Evolutionary conservation across 1,140 invertebrate genomes (phyloP).

Genomic region (Drosophila leontia): DNA sequence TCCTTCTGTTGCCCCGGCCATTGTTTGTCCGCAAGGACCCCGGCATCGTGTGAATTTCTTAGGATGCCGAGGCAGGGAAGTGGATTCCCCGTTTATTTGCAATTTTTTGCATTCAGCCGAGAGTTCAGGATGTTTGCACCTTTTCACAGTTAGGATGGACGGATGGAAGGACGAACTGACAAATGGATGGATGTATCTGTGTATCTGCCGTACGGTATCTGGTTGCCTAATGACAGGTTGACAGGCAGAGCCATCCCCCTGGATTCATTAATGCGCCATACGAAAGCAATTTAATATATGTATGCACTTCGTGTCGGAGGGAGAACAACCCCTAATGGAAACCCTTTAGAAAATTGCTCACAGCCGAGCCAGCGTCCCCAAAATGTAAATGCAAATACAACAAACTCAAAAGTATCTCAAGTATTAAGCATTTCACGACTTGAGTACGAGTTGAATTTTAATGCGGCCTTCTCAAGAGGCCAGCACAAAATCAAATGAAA

Average conservation of each 20-base stretch:
- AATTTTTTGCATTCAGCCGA: constrained; percentile 46
- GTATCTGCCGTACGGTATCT: constrained; percentile 37
- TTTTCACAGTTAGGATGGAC: constrained; percentile 45
- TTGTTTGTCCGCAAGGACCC: constrained; percentile 63
- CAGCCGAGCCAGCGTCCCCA: constrained; percentile 29
- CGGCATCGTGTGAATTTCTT: constrained; percentile 74
- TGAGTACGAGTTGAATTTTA: constrained; percentile 73
- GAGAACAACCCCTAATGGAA: constrained; percentile 66
- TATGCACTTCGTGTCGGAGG: constrained; percentile 41
- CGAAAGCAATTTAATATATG: constrained; percentile 77
- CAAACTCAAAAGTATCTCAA: constrained; percentile 72
- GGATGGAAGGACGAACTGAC: constrained; percentile 9
- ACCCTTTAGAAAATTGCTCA: constrained; percentile 59
- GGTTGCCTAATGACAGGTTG: constrained; percentile 72
- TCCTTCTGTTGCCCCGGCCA: constrained; percentile 37
- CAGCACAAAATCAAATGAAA: constrained; percentile 24
- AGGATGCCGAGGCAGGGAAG: constrained; percentile 35
- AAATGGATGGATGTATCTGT: constrained; percentile 24
- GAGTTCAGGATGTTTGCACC: constrained; percentile 73
- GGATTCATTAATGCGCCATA: constrained; percentile 68
- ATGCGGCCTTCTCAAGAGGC: constrained; percentile 58
- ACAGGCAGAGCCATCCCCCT: constrained; percentile 14
- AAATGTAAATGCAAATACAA: constrained; percentile 67
- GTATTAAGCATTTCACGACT: constrained; percentile 71
- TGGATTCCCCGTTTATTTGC: constrained; percentile 45